Conservation (phyloP, 2,888 invertebrate species). For the Crocallis elinguaria region DNA sequence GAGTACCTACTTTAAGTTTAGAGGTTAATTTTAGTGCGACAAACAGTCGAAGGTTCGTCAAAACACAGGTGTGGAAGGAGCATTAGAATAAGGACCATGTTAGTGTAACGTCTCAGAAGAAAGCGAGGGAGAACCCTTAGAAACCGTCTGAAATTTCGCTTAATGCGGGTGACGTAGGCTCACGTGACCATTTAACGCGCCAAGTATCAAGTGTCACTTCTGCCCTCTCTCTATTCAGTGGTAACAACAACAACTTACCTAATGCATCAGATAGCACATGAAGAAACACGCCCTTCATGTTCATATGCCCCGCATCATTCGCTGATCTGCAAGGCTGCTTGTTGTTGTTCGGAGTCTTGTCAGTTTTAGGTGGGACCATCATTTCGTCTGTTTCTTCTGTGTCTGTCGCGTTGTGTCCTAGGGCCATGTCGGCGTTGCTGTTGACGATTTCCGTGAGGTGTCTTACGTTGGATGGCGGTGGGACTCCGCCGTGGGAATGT, state of each 20-base stretch:
- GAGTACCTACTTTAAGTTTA: too few species aligned
- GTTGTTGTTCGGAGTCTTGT: slow-evolving; percentile 57
- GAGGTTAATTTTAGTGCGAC: too few species aligned
- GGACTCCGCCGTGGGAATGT: slow-evolving; percentile 86
- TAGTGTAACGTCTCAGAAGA: too few species aligned
- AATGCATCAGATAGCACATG: slow-evolving; percentile 99
- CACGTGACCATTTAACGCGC: too few species aligned
- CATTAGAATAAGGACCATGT: too few species aligned
- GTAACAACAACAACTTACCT: slow-evolving; percentile 81
- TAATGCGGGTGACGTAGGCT: too few species aligned
- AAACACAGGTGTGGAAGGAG: too few species aligned
- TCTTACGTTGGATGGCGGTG: slow-evolving; percentile 76
- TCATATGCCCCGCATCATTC: slow-evolving; percentile 92
- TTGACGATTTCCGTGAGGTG: slow-evolving; percentile 78
- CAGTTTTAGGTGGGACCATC: slow-evolving; percentile 73
- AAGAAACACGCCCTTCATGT: slow-evolving; percentile 99
- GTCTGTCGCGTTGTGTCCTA: slow-evolving; percentile 75
- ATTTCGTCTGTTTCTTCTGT: slow-evolving; percentile 78
- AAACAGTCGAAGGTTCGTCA: too few species aligned
- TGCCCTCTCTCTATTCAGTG: too few species aligned
- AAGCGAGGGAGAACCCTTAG: too few species aligned
- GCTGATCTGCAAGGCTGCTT: slow-evolving; percentile 60
- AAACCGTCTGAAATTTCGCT: too few species aligned
- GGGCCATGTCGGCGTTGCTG: slow-evolving; percentile 78
- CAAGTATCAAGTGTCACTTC: too few species aligned